Conservation (phyloP, 2,888 invertebrate species). For the Metopia argyrocephala region DNA sequence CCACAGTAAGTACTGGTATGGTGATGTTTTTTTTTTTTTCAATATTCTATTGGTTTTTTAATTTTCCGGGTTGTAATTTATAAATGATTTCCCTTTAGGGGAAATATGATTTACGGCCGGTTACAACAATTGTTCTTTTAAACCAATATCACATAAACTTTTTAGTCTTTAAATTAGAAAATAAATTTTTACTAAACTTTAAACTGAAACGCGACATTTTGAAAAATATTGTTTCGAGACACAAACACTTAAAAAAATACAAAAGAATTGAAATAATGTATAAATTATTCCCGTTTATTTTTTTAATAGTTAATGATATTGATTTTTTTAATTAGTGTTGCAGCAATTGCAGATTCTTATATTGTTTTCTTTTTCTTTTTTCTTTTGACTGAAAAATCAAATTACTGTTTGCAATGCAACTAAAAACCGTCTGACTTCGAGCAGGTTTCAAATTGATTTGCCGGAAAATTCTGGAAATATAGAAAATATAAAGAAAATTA, state of each 20-base stretch:
- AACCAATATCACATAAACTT: slow-evolving; percentile 72
- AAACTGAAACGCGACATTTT: slow-evolving; percentile 73
- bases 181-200: slow-evolving; percentile 66
- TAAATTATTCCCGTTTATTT: not conserved
- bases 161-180: slow-evolving; percentile 74
- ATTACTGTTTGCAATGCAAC: slow-evolving; percentile 43
- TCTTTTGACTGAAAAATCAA: not conserved
- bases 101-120: slow-evolving; percentile 20
- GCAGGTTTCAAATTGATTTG: slow-evolving; percentile 65
- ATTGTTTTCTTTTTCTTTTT: not conserved
- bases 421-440: slow-evolving; percentile 54
- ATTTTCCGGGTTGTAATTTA: slow-evolving; percentile 23
- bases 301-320: slow-evolving; percentile 40
- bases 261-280: not conserved
- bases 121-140: slow-evolving; percentile 57
- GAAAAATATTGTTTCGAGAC: slow-evolving; percentile 35
- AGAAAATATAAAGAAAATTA: slow-evolving; percentile 62
- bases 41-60: not conserved
- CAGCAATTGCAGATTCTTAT: slow-evolving; percentile 4
- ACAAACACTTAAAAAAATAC: slow-evolving; percentile 46
- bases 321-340: slow-evolving; percentile 23
- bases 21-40: not conserved
- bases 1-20: not conserved
- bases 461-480: slow-evolving; percentile 68
- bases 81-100: not conserved